phyloP scores from a whole-genome alignment of 2,113 vertebrate species.

The Anthoscopus minutus region DNA sequence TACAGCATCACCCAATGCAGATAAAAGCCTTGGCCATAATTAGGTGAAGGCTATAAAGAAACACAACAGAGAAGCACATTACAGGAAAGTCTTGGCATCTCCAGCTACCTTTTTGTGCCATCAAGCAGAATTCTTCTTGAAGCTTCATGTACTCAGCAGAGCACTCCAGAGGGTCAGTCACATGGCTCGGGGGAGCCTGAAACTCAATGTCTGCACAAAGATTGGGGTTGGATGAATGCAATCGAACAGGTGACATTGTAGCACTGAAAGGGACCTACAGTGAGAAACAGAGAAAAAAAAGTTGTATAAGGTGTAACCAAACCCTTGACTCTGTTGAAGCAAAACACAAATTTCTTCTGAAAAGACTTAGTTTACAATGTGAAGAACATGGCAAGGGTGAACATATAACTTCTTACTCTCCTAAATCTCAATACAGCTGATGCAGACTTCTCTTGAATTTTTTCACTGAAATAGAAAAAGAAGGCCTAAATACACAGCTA shows the following conservation, averaged over 20 bases:
- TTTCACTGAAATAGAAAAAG: not conserved
- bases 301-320: not conserved
- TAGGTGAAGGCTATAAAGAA: not conserved
- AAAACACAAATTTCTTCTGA: not conserved
- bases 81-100: not conserved
- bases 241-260: conserved; percentile 87
- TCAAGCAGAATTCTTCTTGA: conserved; percentile 95
- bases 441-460: not conserved
- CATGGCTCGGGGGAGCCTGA: conserved; percentile 81
- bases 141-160: conserved; percentile 93
- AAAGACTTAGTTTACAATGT: not conserved
- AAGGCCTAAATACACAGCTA: not conserved
- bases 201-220: conserved; percentile 94
- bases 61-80: not conserved
- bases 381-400: not conserved
- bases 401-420: not conserved
- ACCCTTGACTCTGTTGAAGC: not conserved
- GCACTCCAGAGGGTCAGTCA: conserved; percentile 83
- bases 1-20: not conserved
- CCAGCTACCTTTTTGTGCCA: conserved; percentile 91
- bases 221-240: conserved; percentile 98
- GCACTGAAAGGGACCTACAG: conserved; percentile 90
- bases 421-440: not conserved
- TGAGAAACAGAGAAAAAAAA: not conserved
- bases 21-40: not conserved